A percentile compares a stretch with the other conserved stretches of the same genome.
Evolutionary conservation across 2,113 vertebrate genomes (phyloP).

Genomic region (Megaleporinus macrocephalus): DNA sequence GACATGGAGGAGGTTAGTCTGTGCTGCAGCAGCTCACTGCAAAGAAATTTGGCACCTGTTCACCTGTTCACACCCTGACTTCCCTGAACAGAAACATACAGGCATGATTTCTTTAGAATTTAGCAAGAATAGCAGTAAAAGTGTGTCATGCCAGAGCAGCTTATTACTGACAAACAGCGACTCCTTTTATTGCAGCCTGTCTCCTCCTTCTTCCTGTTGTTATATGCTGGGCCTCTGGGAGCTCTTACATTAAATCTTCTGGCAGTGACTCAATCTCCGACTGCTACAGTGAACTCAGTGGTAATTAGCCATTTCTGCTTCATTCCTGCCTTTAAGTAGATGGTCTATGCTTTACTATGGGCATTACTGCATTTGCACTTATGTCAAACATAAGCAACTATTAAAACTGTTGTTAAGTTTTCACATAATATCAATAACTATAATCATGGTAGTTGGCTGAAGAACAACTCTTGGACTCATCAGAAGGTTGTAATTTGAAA

Average conservation of each 20-base stretch:
- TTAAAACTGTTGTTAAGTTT: neutral
- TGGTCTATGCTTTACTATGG: neutral
- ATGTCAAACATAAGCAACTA: neutral
- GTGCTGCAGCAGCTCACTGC: neutral
- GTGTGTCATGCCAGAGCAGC: neutral
- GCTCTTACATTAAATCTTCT: neutral
- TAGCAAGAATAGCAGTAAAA: neutral
- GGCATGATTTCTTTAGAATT: neutral
- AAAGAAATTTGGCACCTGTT: neutral
- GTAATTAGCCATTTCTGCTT: neutral
- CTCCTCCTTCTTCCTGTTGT: conserved; percentile 8
- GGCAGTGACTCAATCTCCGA: neutral
- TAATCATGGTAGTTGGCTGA: neutral
- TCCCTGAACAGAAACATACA: neutral
- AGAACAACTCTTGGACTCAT: neutral
- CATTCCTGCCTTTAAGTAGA: neutral
- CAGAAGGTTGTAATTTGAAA: neutral
- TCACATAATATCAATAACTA: too few species aligned
- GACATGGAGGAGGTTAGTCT: neutral
- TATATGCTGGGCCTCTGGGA: neutral
- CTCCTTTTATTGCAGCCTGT: conserved; percentile 4
- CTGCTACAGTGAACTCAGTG: neutral
- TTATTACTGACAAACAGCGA: neutral
- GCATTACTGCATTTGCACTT: neutral
- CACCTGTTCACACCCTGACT: neutral